Evolutionary conservation across 2,888 invertebrate species (phyloP).

Genomic region (Andrena hattorfiana): DNA sequence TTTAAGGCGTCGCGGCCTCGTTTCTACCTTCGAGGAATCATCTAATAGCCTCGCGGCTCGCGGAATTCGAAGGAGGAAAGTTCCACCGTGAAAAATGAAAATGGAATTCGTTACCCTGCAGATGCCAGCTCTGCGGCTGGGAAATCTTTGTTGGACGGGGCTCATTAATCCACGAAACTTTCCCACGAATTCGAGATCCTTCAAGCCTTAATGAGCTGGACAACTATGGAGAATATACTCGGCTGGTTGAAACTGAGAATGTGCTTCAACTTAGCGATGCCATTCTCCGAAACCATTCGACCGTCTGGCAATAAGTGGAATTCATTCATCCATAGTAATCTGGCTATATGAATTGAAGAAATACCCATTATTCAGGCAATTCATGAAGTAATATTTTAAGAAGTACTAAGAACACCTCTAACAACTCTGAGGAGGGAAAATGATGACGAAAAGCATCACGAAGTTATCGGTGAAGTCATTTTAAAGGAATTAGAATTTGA

Average conservation of each 20-base stretch:
- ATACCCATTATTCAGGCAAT: background rate
- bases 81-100: slow-evolving; percentile 53
- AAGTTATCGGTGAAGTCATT: background rate
- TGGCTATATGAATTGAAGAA: background rate
- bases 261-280: slow-evolving; percentile 21
- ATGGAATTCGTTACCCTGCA: slow-evolving; percentile 51
- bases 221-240: slow-evolving; percentile 27
- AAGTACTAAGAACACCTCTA: background rate
- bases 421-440: background rate
- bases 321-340: slow-evolving; percentile 8
- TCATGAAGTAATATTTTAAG: background rate
- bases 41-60: slow-evolving; percentile 14
- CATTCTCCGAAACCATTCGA: slow-evolving; percentile 7
- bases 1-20: slow-evolving; percentile 60
- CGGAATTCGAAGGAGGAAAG: slow-evolving; percentile 35
- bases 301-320: background rate
- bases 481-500: background rate
- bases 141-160: slow-evolving; percentile 37
- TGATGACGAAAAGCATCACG: background rate
- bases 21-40: slow-evolving; percentile 50
- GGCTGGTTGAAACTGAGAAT: background rate
- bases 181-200: slow-evolving; percentile 46
- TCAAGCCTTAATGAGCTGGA: slow-evolving; percentile 48
- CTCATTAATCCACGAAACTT: slow-evolving; percentile 55
- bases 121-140: slow-evolving; percentile 8